Evolutionary conservation across 2,113 vertebrate genomes (phyloP), one percentile per base, ranked within the genome.

Genomic region (Pituophis catenifer): DNA sequence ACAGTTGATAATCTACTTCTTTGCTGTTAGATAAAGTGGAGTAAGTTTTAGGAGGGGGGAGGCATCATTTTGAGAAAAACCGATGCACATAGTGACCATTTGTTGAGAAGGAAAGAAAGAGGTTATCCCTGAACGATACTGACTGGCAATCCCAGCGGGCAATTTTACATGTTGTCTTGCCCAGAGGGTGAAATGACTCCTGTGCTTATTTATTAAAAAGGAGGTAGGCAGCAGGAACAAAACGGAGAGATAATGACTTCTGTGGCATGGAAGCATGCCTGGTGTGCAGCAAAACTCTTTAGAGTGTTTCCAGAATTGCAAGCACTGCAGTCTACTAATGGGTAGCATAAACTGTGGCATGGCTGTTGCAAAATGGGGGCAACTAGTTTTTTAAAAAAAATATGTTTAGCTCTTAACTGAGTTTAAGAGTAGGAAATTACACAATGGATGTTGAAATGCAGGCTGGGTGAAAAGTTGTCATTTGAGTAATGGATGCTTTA

Each of bases 391-490:
- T 70, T 15, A 15, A 2, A 70, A 96, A 59, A 58, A 96, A 95
- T 95, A 87, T 92, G 92, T 95, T 97, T 93, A 97, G 97, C 94
- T 96, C 94, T 96, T 94, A 97, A 97, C 97, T 96, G 96, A 95
- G 96, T 95, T 93, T 58, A 26, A 52, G 70, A 95, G 93, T 96
- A 97, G 97, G 98, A 98, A 98, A 98, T 98, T 97, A 98, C 98
- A 98, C 97, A 98, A 98, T 97, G 97, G 95, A 97, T 98, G 97
- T 98, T 98, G 98, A 98, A 98, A 98, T 97, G 97, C 88, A 96
- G 97, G 95, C 97, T 97, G 97, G 97, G 95, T 97, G 97, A 97
- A 97, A 97, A 98, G 97, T 97, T 98, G 98, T 98, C 98, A 98
- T 97, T 97, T 0, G 75, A 97, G 96, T 98, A 98, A 98, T 98